Evolutionary conservation across 2,888 invertebrate genomes (phyloP).

Genomic region (Bombyx huttoni): DNA sequence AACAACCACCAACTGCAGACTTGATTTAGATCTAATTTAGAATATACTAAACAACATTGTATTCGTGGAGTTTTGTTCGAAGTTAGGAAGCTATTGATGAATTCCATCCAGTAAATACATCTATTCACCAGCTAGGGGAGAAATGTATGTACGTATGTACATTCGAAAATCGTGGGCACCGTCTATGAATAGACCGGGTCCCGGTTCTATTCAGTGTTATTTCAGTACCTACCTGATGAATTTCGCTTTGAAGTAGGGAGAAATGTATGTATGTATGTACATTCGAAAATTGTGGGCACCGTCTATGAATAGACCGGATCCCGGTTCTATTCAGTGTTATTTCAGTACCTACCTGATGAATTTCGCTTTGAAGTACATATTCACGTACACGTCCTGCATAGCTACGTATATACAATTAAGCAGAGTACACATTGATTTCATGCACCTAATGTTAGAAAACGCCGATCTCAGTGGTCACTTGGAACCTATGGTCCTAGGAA

Average conservation of each 20-base stretch:
- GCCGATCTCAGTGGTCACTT: no score
- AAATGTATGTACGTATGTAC: neutral
- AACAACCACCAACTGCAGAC: no score
- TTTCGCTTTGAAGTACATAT: neutral
- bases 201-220: neutral
- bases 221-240: neutral
- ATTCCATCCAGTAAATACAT: neutral
- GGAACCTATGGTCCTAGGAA: no score
- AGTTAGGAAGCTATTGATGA: neutral
- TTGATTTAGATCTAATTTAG: no score
- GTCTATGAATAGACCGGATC: neutral
- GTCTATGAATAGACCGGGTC: neutral
- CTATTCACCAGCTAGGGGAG: neutral
- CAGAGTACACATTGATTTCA: no score
- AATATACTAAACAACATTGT: neutral
- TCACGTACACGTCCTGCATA: neutral
- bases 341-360: neutral
- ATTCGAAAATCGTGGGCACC: neutral
- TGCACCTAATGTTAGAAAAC: no score
- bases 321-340: neutral
- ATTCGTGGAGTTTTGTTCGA: neutral
- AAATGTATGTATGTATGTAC: neutral
- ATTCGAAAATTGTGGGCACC: neutral
- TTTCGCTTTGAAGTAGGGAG: neutral
- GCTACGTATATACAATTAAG: no score